These are phyloP conservation scores for Platycheirus rosarum DNA, from an alignment of 2,888 invertebrate genomes.

Conservation along the genomic window DNA sequence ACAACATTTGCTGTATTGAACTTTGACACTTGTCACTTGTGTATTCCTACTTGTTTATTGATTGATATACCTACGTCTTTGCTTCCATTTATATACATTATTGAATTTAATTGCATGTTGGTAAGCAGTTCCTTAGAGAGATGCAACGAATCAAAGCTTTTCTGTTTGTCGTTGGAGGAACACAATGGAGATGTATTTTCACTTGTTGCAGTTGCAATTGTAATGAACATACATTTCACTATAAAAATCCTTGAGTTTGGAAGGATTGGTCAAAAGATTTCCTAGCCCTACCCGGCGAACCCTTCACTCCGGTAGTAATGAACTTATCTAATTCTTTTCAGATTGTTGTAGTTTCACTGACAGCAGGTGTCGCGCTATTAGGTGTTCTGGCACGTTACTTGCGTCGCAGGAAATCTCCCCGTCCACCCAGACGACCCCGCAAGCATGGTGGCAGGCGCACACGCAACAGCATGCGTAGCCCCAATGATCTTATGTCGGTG, in stretches of 20 bases:
- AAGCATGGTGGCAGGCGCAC: constrained; percentile 84
- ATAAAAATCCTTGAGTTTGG: too few relatives aligned
- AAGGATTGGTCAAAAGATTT: too few relatives aligned
- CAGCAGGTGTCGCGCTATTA: constrained; percentile 90
- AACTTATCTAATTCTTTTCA: constrained; percentile 74
- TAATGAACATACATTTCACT: too few relatives aligned
- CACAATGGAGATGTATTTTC: too few relatives aligned
- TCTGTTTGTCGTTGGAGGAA: too few relatives aligned
- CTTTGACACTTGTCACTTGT: neutral
- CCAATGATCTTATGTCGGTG: constrained; percentile 87
- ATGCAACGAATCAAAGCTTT: too few relatives aligned
- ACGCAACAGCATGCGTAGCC: constrained; percentile 86
- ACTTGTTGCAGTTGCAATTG: too few relatives aligned
- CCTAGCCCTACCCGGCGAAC: too few relatives aligned
- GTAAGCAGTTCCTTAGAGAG: too few relatives aligned
- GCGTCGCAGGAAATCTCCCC: constrained; percentile 87
- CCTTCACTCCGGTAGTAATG: too few relatives aligned
- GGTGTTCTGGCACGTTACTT: constrained; percentile 92
- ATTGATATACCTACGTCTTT: neutral
- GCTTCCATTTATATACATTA: too few relatives aligned
- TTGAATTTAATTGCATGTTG: too few relatives aligned
- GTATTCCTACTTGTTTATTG: neutral
- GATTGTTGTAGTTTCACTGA: constrained; percentile 83
- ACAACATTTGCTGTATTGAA: constrained; percentile 22
- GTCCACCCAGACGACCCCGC: constrained; percentile 85